These are phyloP conservation scores for Parus major DNA, from an alignment of 2,113 vertebrate species.

Conservation along the genomic window DNA sequence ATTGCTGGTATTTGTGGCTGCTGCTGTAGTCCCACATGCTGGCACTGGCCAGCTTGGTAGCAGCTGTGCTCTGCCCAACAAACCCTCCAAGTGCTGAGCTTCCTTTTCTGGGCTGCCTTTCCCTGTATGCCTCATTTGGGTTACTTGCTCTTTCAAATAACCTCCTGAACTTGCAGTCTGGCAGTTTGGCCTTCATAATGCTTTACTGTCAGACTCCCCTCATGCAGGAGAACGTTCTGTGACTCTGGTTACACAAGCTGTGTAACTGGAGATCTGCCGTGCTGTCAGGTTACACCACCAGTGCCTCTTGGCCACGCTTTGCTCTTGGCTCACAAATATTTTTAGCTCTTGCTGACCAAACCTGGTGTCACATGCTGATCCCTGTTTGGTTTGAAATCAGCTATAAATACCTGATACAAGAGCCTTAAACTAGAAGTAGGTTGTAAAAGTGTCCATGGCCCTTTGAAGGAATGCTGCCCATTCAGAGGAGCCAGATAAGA, in stretches of 20 bases:
- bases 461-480: not conserved
- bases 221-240: fast-evolving
- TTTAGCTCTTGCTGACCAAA: conserved; percentile 48
- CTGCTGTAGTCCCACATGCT: not conserved
- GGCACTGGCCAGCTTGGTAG: not conserved
- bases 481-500: not conserved
- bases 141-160: not conserved
- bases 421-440: not conserved
- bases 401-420: not conserved
- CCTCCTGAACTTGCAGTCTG: not conserved
- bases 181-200: not conserved
- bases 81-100: not conserved
- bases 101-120: not conserved
- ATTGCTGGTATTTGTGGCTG: not conserved
- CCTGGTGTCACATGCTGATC: not conserved
- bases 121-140: not conserved
- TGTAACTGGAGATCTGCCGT: not conserved
- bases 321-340: conserved; percentile 27
- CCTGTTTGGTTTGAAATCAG: not conserved
- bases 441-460: not conserved
- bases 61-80: not conserved
- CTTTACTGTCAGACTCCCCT: fast-evolving
- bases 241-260: not conserved
- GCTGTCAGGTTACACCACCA: not conserved
- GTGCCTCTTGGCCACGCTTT: not conserved